Conservation (phyloP, 2,113 vertebrate genomes). For the Heteronetta atricapilla region DNA sequence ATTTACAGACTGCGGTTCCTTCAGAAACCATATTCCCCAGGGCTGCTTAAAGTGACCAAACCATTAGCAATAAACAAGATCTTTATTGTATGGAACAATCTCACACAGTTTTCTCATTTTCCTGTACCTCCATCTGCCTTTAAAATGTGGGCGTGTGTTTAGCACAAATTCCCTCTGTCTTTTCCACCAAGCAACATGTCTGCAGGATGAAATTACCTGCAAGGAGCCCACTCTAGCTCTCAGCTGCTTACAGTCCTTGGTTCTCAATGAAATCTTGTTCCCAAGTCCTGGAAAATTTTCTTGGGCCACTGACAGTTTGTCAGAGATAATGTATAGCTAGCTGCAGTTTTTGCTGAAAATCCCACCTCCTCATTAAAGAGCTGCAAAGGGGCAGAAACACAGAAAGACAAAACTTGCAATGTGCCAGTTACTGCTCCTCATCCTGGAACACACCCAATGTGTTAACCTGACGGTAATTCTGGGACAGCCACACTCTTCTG, state of each 20-base stretch:
- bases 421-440: background rate
- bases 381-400: background rate
- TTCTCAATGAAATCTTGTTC: background rate
- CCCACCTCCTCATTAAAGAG: background rate
- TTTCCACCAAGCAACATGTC: background rate
- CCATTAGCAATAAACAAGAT: background rate
- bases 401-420: background rate
- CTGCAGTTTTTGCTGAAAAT: background rate
- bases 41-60: background rate
- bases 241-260: background rate
- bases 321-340: background rate
- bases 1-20: background rate
- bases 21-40: background rate
- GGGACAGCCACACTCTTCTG: background rate
- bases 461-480: fast-evolving
- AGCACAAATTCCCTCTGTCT: background rate
- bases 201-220: background rate
- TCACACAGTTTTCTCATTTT: background rate
- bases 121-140: background rate
- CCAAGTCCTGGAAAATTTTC: background rate
- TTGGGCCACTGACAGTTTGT: background rate
- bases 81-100: background rate
- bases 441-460: background rate
- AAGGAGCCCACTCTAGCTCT: background rate
- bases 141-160: background rate